A percentile compares a stretch with the other conserved stretches of the same genome.
Evolutionary conservation across 2,797 vertebrate species (phyloP).

Genomic region (Adrianichthys oophorus): DNA sequence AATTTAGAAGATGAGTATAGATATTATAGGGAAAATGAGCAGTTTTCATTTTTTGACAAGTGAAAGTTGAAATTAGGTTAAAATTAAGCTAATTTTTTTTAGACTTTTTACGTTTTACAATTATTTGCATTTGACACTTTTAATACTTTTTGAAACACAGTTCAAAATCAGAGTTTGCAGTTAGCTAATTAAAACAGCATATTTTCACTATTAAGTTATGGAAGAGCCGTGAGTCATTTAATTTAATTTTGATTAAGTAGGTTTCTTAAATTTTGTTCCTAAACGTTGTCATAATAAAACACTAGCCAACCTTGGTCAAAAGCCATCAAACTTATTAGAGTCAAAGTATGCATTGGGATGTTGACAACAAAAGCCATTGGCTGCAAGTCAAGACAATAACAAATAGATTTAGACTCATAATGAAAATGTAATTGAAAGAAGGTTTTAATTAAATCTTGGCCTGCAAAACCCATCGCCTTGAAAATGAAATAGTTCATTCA

Average conservation of each 20-base stretch:
- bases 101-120: too few species aligned
- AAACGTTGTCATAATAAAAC: conserved; percentile 22
- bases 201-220: conserved; percentile 35
- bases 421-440: conserved; percentile 7
- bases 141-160: too few species aligned
- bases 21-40: too few species aligned
- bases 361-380: neutral
- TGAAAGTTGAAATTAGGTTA: too few species aligned
- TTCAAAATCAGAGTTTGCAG: neutral
- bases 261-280: too few species aligned
- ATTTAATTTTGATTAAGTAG: too few species aligned
- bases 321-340: conserved; percentile 31
- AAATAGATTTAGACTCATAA: conserved; percentile 4
- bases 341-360: conserved; percentile 2
- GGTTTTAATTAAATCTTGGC: conserved; percentile 37
- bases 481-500: conserved; percentile 38
- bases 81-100: too few species aligned
- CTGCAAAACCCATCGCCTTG: conserved; percentile 13
- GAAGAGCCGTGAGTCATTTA: neutral
- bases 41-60: too few species aligned
- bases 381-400: conserved; percentile 13
- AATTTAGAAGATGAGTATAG: too few species aligned
- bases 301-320: conserved; percentile 35
- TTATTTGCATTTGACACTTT: too few species aligned
- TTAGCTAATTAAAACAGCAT: neutral